Evolutionary conservation across 1,140 invertebrate genomes (phyloP).

Genomic region (Papilio helenus): DNA sequence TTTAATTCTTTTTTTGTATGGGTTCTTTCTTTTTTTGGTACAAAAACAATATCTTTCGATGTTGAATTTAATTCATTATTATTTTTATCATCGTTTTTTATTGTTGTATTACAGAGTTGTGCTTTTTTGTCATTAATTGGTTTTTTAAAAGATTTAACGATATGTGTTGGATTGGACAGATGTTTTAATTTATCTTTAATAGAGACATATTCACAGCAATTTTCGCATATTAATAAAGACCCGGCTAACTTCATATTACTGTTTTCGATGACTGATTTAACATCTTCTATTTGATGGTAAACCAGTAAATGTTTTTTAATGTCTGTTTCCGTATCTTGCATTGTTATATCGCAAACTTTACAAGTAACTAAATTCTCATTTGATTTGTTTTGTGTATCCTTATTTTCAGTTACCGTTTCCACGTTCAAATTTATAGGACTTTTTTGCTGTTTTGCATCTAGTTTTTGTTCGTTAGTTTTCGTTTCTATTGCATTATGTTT

Average conservation of each 20-base stretch:
- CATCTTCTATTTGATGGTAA: not conserved
- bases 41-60: not conserved
- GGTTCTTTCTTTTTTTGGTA: not conserved
- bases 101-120: not conserved
- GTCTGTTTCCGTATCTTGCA: not conserved
- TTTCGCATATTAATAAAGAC: not conserved
- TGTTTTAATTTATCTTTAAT: not conserved
- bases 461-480: not conserved
- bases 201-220: not conserved
- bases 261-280: not conserved
- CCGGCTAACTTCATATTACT: not conserved
- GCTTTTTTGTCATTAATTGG: not conserved
- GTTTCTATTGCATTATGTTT: not conserved
- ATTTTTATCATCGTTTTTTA: not conserved
- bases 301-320: not conserved
- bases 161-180: not conserved
- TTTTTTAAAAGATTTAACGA: not conserved
- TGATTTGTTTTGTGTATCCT: not conserved
- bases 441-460: not conserved
- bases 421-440: not conserved
- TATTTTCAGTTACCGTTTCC: not conserved
- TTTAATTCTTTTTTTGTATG: not conserved
- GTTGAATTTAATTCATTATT: not conserved
- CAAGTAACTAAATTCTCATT: not conserved
- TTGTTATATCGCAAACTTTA: conserved; percentile 5